phyloP scores from a whole-genome alignment of 2,113 vertebrate genomes.

The Burhinus bistriatus region DNA sequence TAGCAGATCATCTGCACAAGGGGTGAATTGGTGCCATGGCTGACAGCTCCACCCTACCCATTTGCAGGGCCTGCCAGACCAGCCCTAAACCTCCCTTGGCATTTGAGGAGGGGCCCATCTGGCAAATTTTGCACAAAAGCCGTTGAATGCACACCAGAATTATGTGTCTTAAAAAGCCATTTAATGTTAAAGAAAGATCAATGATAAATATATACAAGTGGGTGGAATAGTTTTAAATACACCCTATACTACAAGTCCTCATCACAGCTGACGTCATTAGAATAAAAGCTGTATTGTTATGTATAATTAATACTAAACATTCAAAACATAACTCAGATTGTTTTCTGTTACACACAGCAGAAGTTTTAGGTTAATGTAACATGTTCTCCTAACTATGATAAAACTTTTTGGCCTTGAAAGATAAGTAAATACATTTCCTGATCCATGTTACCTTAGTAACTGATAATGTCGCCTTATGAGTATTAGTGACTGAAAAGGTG shows the following conservation, averaged over 20 bases:
- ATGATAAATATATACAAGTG: not conserved
- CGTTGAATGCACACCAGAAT: not conserved
- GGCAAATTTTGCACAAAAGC: not conserved
- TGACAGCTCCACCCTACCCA: not conserved
- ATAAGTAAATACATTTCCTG: constrained; percentile 64
- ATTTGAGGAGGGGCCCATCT: not conserved
- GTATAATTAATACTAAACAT: not conserved
- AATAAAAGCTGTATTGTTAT: not conserved
- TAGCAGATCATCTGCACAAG: not conserved
- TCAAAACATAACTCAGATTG: constrained; percentile 10
- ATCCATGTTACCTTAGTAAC: constrained; percentile 77
- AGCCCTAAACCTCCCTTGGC: not conserved
- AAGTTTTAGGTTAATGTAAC: constrained; percentile 67
- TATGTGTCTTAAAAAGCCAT: not conserved
- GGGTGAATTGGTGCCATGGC: not conserved
- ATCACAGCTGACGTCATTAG: not conserved
- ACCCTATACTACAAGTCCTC: not conserved
- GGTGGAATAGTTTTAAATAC: not conserved
- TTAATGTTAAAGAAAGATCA: not conserved
- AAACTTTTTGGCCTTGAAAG: constrained; percentile 73
- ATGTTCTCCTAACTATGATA: constrained; percentile 60
- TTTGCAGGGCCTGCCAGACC: not conserved
- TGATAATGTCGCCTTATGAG: constrained; percentile 60
- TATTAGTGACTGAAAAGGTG: constrained; percentile 65
- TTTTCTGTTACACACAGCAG: constrained; percentile 51